A percentile compares a stretch with the other conserved stretches of the same genome.
Conservation (phyloP, 2,113 vertebrate species). For the Talpa occidentalis region DNA sequence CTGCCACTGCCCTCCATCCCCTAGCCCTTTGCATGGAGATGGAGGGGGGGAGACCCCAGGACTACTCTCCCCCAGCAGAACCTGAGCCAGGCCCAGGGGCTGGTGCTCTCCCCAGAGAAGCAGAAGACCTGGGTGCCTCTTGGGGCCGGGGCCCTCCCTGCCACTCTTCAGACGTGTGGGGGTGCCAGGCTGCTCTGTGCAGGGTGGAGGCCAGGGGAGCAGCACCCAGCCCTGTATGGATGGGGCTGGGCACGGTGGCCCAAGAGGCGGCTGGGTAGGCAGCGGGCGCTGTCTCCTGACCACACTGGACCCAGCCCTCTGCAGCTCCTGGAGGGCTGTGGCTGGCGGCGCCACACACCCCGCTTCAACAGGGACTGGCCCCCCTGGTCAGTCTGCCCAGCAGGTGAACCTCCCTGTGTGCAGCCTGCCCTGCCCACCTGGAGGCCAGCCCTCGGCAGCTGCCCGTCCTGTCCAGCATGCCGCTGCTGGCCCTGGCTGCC, state of each 20-base stretch:
- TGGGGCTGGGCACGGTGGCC: too few species aligned
- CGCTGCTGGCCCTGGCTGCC: too few species aligned
- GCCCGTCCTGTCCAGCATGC: neutral
- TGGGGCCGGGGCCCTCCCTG: neutral
- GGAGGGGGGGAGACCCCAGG: too few species aligned
- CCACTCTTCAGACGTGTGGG: neutral
- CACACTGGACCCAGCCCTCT: neutral
- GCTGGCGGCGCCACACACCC: neutral
- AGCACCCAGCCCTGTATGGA: too few species aligned
- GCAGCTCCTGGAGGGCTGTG: rapidly evolving
- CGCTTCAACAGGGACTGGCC: neutral
- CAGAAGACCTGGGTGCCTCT: neutral
- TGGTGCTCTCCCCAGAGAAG: neutral
- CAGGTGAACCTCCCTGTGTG: neutral
- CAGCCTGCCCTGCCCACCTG: too few species aligned
- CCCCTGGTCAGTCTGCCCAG: neutral
- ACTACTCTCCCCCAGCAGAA: neutral
- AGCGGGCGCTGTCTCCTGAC: neutral
- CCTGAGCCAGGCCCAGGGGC: neutral
- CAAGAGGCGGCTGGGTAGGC: neutral
- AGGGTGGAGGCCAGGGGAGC: neutral
- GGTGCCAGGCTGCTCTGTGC: neutral
- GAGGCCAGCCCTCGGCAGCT: too few species aligned
- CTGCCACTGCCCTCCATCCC: too few species aligned
- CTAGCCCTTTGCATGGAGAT: too few species aligned